Evolutionary conservation across 2,797 vertebrate genomes (phyloP), one percentile per base, ranked within the genome.

Genomic region (Myotis vivesi): DNA sequence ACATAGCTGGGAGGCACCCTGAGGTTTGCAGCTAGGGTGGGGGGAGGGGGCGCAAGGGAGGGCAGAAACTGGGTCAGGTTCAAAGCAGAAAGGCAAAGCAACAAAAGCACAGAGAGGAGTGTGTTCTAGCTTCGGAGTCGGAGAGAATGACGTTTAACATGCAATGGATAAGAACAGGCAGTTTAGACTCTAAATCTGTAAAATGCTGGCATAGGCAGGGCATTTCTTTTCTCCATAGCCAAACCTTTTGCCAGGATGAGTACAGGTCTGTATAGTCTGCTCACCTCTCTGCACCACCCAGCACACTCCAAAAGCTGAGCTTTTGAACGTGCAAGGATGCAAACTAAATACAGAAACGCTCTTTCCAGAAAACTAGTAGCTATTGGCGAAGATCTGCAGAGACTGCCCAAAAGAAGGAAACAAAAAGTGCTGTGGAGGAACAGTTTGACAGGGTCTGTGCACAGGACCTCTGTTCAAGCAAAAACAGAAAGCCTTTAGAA

Each of bases 311-410:
- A 28, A 89, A n/a, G 13, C 71, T 15, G 1, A 87, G 10, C 33
- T 94, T 81, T 76, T 51, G 55, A 81, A 91, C 13, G 33, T 69
- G 44, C 41, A 91, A 95, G 76, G 25, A 84, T 64, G 41, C 17
- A 79, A 92, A 69, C 33, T 72, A 77, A 86, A 64, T 23, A 81
- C 13, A 87, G 28, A 79, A 38, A 85, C 73, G 19, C 44, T 79
- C 25, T 57, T 89, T 89, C 51, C 30, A 89, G n/a, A 91, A 87
- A 85, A 87, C 22, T 22, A 46, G 30, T 20, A 76, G 22, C 7
- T 55, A 57, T 7, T 4, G 9, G 8, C 30, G 69, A 83, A 82
- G 62, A 81, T 57, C 68, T 81, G 7, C 55, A 87, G 49, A 87
- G 25, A 77, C 2, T 13, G 6, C 5, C 36, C n/a, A 73, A 41